Evolutionary conservation across 2,797 vertebrate genomes (phyloP).

Genomic region (Halcyon badia): DNA sequence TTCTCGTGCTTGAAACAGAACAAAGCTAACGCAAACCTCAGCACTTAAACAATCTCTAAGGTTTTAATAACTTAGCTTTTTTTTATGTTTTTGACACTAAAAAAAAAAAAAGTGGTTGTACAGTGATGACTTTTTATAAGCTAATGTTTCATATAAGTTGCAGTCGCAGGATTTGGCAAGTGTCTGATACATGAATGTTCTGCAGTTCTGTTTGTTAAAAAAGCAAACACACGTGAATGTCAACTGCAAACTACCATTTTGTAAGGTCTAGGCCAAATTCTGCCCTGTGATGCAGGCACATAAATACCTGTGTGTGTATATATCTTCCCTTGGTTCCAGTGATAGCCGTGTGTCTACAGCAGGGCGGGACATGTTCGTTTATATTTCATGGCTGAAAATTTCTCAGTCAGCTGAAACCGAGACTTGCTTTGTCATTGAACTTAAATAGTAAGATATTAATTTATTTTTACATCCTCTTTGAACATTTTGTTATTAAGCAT

Average conservation of each 20-base stretch:
- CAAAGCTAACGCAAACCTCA: background rate
- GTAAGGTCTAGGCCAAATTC: background rate
- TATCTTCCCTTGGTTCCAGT: background rate
- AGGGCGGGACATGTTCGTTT: background rate
- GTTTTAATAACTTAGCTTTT: constrained; percentile 4
- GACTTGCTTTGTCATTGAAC: constrained; percentile 24
- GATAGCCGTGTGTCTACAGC: background rate
- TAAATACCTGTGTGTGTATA: accelerated
- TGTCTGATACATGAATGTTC: background rate
- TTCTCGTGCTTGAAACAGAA: background rate
- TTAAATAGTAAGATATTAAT: constrained; percentile 34
- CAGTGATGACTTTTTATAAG: constrained; percentile 50
- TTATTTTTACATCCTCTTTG: constrained; percentile 65
- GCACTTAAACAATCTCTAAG: background rate
- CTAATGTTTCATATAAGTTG: constrained; percentile 5
- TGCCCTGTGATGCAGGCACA: background rate
- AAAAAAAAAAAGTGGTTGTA: constrained; percentile 12
- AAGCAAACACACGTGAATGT: background rate
- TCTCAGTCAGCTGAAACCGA: background rate
- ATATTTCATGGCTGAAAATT: background rate
- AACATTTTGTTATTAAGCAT: constrained; percentile 61
- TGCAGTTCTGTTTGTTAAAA: background rate
- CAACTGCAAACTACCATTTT: background rate
- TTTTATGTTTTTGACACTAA: constrained; percentile 27
- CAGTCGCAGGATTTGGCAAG: background rate